Conservation (phyloP, 2,113 vertebrate species). For the Archilochus colubris region DNA sequence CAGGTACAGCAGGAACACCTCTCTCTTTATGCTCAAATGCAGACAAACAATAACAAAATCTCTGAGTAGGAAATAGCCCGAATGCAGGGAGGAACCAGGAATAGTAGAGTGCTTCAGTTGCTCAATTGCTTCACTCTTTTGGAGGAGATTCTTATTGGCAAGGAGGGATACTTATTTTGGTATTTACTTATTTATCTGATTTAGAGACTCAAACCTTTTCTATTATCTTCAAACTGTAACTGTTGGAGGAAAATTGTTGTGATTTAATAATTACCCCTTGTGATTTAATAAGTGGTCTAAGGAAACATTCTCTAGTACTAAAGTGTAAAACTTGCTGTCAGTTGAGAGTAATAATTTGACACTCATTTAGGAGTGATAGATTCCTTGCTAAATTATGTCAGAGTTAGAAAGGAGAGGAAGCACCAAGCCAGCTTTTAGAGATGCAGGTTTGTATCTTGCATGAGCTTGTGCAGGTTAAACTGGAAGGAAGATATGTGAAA, state of each 20-base stretch:
- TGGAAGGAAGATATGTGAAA: background rate
- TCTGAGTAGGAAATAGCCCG: fast-evolving
- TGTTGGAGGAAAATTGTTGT: background rate
- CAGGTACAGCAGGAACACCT: background rate
- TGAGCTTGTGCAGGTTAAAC: background rate
- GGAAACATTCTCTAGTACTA: background rate
- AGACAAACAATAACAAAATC: background rate
- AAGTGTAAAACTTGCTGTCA: background rate
- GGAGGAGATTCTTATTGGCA: background rate
- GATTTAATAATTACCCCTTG: background rate
- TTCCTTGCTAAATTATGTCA: background rate
- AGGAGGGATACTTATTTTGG: background rate
- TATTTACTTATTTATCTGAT: background rate
- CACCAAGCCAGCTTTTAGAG: background rate
- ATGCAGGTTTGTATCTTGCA: background rate
- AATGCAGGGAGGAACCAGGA: background rate
- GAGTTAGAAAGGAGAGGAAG: background rate
- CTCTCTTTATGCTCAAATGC: background rate
- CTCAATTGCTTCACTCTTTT: background rate
- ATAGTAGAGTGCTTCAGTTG: background rate
- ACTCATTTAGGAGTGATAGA: background rate
- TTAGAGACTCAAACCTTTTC: background rate
- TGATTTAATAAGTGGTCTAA: background rate
- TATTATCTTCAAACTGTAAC: background rate
- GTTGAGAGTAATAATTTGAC: background rate